Base-by-base conservation (phyloP, 2,888 invertebrate species). In the Trachelus iudaicus region DNA sequence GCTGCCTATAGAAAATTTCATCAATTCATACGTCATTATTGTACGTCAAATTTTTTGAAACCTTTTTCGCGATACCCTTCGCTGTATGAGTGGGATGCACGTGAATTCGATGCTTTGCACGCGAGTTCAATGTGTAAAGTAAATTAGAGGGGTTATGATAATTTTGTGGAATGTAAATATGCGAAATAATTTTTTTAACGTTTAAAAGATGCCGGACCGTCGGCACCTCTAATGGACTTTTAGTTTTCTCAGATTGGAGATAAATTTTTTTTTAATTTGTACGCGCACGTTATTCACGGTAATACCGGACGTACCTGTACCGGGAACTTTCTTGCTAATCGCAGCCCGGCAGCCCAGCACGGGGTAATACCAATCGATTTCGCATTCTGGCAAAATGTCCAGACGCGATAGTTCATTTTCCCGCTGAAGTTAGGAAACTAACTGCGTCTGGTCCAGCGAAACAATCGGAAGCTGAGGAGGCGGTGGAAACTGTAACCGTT, bases 351-450 rank as follows among this genome's bases (percentile, higher is more conserved):
- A 56, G 56, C 9, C 0, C 23, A 56, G 56, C 23, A 23, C 23
- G 56, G 23, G 56, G 9, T 23, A 56, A 56, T 56, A 40, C 40
- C 6, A 79, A 86, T 86, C 85, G 87, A 86, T 87, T 87, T 86
- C 83, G 82, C 81, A 84, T 81, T 86, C 84, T 83, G 81, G 85
- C 85, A 83, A 81, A 84, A 81, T 80, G 84, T 87, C 82, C 82
- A 76, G 77, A 73, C 77, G 79, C 56, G 56, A 56, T 76, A 81
- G 83, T 83, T 86, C 85, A 86, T 86, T 86, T 85, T 81, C 85
- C 81, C 82, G 80, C 81, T 9, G 56, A 56, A 56, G 40, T 40
- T 40, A 40, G 15, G 40, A 40, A 40, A 56, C 23, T 56, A 56
- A 56, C 23, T 56, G 56, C 56, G 23, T 56, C 56, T 56, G 56